Evolutionary conservation across 2,888 invertebrate species (phyloP).

Genomic region (Candidula unifasciata): DNA sequence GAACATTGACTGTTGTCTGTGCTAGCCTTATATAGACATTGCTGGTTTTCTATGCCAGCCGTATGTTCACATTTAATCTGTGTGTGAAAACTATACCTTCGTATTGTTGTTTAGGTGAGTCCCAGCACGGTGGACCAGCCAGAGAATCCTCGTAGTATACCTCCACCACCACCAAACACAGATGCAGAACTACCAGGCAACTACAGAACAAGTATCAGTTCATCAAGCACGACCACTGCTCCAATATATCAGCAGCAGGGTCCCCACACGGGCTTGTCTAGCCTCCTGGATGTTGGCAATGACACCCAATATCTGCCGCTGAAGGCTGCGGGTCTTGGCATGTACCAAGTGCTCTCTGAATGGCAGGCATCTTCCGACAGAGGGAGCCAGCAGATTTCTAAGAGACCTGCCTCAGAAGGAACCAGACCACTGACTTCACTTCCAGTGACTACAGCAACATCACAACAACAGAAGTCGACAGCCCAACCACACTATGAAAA

Average conservation of each 20-base stretch:
- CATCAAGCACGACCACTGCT: too few species aligned
- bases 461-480: not conserved
- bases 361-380: not conserved
- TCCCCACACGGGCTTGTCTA: too few species aligned
- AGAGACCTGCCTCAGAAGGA: not conserved
- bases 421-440: not conserved
- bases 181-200: not conserved
- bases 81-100: too few species aligned
- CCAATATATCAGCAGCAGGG: too few species aligned
- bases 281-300: not conserved
- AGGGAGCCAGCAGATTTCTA: not conserved
- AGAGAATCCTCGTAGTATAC: not conserved
- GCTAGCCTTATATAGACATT: too few species aligned
- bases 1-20: too few species aligned
- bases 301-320: constrained; percentile 2
- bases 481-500: not conserved
- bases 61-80: too few species aligned
- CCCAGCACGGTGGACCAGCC: not conserved
- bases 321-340: not conserved
- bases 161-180: not conserved
- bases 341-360: constrained; percentile 10
- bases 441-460: not conserved
- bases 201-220: not conserved
- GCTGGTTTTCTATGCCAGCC: too few species aligned
- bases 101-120: not conserved